phyloP scores from a whole-genome alignment of 2,888 invertebrate genomes.

The Physocephala rufipes region DNA sequence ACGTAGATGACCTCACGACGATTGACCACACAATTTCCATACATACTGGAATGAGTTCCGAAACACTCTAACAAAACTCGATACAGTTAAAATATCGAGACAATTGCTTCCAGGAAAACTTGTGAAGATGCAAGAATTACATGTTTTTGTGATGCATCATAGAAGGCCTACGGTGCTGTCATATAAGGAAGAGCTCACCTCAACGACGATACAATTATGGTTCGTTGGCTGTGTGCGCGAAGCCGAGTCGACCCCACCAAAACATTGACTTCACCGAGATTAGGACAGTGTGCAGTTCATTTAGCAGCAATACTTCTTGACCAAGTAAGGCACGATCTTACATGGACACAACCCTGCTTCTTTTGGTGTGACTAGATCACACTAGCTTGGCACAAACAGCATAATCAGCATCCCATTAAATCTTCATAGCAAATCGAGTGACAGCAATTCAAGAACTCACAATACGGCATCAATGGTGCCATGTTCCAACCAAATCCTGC shows the following conservation, averaged over 20 bases:
- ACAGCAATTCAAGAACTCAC: conserved; percentile 1
- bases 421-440: background rate
- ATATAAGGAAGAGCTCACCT: too few species aligned
- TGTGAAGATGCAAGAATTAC: too few species aligned
- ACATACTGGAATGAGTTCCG: too few species aligned
- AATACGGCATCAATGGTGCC: background rate
- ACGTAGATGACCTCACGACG: conserved; percentile 3
- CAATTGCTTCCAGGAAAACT: too few species aligned
- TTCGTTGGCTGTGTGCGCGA: background rate
- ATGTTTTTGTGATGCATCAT: too few species aligned
- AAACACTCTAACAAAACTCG: too few species aligned
- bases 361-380: background rate
- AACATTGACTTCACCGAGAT: background rate
- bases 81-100: too few species aligned
- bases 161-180: too few species aligned
- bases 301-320: background rate
- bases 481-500: conserved; percentile 17
- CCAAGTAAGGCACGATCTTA: background rate
- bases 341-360: background rate
- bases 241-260: background rate
- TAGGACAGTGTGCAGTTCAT: conserved; percentile 9
- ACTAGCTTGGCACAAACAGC: background rate
- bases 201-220: too few species aligned
- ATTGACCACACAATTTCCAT: too few species aligned
- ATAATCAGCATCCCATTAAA: conserved; percentile 7